Evolutionary conservation across 2,797 vertebrate species (phyloP), one percentile per base, ranked within the genome.

Genomic region (Mallotus villosus): DNA sequence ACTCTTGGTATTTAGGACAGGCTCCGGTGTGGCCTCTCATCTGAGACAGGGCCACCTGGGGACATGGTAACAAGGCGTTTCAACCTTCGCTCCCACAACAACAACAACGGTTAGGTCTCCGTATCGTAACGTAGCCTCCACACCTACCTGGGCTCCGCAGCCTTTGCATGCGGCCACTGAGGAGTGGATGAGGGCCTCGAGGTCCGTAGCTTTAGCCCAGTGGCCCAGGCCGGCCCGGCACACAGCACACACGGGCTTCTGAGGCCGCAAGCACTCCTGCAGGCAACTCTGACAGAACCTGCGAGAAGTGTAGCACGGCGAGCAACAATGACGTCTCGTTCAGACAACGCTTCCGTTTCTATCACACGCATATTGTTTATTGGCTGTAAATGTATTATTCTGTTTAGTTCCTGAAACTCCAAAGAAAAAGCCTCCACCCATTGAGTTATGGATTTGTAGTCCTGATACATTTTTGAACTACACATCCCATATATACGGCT

Each of bases 261-360:
- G 96, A 68, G 96, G 95, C 82, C 97, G 96, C 82, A 98, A 91
- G 81, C 97, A 99, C 78, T 97, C 95, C 88, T 97, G 95, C 87
- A 99, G 94, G 92, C 98, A 99, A 5, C 89, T 91, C 9, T 93
- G 91, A 85, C 98, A 99, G 87, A 99, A 99, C 80, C 98, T 99
- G 86, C 66, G 27, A 82, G 0, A 37, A 75, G 68, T 86, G 24
- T n/a, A 49, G 53, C 49, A 78, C 61, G 25, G 64, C 34, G 63
- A 49, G 5, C 11, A 24, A 24, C 22, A 7, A 41, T 41, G 37
- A 41, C 37, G 8, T 41, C 37, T 9, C 37, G 9, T 41, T 22
- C 22, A 59, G 4, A 25, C 21, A 59, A 7, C 22, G 12, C 37
- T 41, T 12, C 37, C 37, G 8, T 41, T 2, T 41, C 37, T 11